Evolutionary conservation across 2,888 invertebrate species (phyloP).

Genomic region (Buathra laborator): DNA sequence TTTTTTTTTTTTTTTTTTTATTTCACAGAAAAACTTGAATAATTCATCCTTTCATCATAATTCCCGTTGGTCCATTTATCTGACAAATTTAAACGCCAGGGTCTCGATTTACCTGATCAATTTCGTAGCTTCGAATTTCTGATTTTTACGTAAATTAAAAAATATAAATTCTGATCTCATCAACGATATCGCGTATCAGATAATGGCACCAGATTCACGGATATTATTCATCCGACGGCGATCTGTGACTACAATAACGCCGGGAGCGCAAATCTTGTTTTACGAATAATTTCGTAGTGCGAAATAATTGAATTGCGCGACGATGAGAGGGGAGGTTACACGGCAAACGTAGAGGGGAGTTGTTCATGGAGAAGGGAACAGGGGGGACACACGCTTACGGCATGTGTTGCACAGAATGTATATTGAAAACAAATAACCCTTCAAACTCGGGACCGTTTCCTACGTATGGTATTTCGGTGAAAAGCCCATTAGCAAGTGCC

Average conservation of each 20-base stretch:
- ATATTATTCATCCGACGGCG: conserved; percentile 6
- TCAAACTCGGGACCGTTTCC: conserved; percentile 35
- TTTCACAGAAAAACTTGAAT: background rate
- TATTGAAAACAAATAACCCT: conserved; percentile 58
- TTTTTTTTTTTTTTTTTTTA: background rate
- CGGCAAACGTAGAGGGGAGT: background rate
- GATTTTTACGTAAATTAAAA: background rate
- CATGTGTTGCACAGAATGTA: conserved; percentile 38
- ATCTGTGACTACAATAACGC: background rate
- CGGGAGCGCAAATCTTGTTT: conserved; percentile 18
- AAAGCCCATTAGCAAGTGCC: conserved; percentile 58
- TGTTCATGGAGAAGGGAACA: background rate
- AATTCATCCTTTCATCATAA: background rate
- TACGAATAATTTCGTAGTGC: conserved; percentile 37
- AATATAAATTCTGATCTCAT: background rate
- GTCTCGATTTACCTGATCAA: background rate
- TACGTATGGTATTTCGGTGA: conserved; percentile 29
- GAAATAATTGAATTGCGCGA: conserved; percentile 40
- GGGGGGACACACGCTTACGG: background rate
- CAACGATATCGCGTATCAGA: background rate
- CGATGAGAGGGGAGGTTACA: background rate
- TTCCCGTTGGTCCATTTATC: background rate
- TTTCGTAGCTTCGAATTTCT: background rate
- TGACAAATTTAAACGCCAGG: background rate
- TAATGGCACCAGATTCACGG: background rate